Conservation (phyloP, 1,140 invertebrate genomes). For the Odontomachus brunneus region DNA sequence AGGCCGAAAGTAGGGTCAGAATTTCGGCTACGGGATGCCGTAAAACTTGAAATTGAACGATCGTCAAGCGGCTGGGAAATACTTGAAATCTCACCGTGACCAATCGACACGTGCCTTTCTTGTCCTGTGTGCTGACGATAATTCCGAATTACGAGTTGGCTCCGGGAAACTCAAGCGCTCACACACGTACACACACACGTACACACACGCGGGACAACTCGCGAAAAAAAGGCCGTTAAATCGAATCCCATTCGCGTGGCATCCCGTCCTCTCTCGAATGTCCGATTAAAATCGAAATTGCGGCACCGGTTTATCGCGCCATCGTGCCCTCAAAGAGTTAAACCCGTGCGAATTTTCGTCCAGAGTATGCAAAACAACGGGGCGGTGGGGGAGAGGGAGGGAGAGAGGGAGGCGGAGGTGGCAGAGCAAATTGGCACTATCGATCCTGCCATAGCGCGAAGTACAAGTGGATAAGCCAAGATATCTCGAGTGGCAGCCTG, state of each 20-base stretch:
- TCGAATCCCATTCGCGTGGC: background rate
- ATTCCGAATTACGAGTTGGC: too few relatives aligned
- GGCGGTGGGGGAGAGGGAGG: background rate
- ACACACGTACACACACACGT: too few relatives aligned
- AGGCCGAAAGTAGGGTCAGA: too few relatives aligned
- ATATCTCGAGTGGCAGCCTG: conserved; percentile 58
- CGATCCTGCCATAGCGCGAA: conserved; percentile 48
- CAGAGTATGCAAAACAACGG: conserved; percentile 42
- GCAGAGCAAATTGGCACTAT: conserved; percentile 49
- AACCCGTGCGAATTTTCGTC: conserved; percentile 31
- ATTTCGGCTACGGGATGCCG: too few relatives aligned
- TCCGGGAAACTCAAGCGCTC: too few relatives aligned
- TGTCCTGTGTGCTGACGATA: too few relatives aligned
- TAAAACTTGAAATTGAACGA: too few relatives aligned
- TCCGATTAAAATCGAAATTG: background rate
- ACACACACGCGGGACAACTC: background rate
- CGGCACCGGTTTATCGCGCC: conserved; percentile 34
- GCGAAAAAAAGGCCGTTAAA: background rate
- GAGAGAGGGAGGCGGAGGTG: background rate
- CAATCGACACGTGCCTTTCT: too few relatives aligned
- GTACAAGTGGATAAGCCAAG: conserved; percentile 60
- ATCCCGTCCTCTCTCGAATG: too few relatives aligned
- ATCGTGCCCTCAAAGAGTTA: conserved; percentile 40
- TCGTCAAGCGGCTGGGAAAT: too few relatives aligned
- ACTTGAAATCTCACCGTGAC: too few relatives aligned